phyloP scores from a whole-genome alignment of 2,113 vertebrate species.

The Pica pica region DNA sequence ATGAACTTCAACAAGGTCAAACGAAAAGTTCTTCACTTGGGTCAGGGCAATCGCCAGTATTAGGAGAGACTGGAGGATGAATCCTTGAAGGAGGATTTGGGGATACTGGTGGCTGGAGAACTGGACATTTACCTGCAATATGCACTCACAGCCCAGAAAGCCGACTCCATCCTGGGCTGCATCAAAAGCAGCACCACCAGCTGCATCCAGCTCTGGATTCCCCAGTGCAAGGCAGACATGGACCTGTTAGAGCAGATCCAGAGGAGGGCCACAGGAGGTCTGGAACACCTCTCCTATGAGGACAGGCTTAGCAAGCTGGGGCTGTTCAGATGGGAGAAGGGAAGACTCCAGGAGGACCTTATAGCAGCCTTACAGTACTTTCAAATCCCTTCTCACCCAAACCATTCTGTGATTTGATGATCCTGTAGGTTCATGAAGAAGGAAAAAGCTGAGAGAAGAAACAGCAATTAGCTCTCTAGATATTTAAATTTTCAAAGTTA shows the following conservation, averaged over 20 bases:
- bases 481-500: background rate
- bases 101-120: background rate
- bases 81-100: background rate
- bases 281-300: background rate
- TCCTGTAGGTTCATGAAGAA: background rate
- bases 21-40: background rate
- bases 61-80: background rate
- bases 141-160: background rate
- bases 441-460: background rate
- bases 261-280: accelerated
- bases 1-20: background rate
- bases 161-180: accelerated
- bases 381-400: background rate
- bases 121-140: background rate
- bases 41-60: background rate
- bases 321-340: background rate
- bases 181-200: background rate
- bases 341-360: accelerated
- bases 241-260: background rate
- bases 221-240: background rate
- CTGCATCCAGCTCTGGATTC: background rate
- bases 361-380: background rate
- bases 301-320: background rate
- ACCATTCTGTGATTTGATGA: background rate
- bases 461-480: background rate